A percentile compares a stretch with the other conserved stretches of the same genome.
These are phyloP conservation scores for Hippopotamyrus pictus DNA, from an alignment of 2,797 vertebrate genomes.

Conservation along the genomic window DNA sequence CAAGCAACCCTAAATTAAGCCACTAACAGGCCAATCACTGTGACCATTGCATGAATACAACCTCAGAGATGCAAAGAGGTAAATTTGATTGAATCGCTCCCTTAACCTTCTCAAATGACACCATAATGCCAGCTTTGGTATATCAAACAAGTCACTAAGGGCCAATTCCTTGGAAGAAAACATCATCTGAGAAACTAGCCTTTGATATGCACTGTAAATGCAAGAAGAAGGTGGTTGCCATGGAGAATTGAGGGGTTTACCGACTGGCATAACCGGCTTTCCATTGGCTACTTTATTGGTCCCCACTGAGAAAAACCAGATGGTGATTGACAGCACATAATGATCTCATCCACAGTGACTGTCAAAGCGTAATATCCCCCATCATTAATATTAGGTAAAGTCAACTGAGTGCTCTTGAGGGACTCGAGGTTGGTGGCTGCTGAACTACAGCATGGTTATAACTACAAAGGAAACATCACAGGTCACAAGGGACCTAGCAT, in stretches of 20 bases:
- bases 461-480: background rate
- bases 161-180: background rate
- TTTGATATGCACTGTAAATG: background rate
- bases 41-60: background rate
- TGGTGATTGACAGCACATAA: background rate
- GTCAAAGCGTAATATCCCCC: background rate
- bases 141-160: background rate
- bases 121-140: background rate
- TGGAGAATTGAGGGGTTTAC: background rate
- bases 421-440: background rate
- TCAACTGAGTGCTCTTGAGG: background rate
- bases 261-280: background rate
- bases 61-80: background rate
- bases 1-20: background rate
- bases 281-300: conserved; percentile 8
- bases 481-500: background rate
- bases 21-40: background rate
- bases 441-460: background rate
- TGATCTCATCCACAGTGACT: background rate
- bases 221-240: background rate
- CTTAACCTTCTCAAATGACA: background rate
- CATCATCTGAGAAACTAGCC: background rate
- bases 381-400: background rate
- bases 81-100: background rate
- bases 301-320: background rate